A percentile compares a stretch with the other conserved stretches of the same genome.
Conservation (phyloP, 30 jellyfish, hydroid and myxozoan species). For the Clytia hemisphaerica region DNA sequence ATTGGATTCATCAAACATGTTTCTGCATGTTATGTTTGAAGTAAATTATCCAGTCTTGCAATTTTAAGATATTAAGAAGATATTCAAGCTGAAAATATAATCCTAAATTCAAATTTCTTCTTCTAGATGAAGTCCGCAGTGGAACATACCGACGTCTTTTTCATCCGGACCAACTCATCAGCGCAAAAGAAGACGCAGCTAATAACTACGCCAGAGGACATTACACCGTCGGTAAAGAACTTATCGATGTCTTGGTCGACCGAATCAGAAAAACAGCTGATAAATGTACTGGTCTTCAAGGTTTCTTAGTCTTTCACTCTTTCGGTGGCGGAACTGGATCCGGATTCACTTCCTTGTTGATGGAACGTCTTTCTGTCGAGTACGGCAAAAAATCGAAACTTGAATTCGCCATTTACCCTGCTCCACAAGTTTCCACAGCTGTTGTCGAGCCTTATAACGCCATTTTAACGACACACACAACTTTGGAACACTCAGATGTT, state of each 20-base stretch:
- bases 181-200: constrained; percentile 36
- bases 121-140: constrained; percentile 29
- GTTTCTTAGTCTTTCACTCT: constrained; percentile 82
- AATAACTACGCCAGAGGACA: constrained; percentile 41
- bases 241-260: constrained; percentile 1
- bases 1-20: no score
- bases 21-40: no score
- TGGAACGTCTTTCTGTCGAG: constrained; percentile 88
- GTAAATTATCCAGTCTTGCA: no score
- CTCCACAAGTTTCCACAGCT: constrained; percentile 97
- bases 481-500: constrained; percentile 84
- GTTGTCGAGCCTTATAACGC: constrained; percentile 98
- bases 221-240: constrained; percentile 24
- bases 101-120: no score
- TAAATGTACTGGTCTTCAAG: constrained; percentile 82
- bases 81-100: no score
- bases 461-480: constrained; percentile 77
- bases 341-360: constrained; percentile 82
- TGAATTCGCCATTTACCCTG: constrained; percentile 91
- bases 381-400: constrained; percentile 90
- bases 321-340: constrained; percentile 99
- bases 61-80: no score
- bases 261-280: constrained; percentile 37
- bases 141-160: constrained; percentile 16
- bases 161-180: constrained; percentile 36